phyloP scores from a whole-genome alignment of 2,888 invertebrate species.

The Carpatolechia fugitivella region DNA sequence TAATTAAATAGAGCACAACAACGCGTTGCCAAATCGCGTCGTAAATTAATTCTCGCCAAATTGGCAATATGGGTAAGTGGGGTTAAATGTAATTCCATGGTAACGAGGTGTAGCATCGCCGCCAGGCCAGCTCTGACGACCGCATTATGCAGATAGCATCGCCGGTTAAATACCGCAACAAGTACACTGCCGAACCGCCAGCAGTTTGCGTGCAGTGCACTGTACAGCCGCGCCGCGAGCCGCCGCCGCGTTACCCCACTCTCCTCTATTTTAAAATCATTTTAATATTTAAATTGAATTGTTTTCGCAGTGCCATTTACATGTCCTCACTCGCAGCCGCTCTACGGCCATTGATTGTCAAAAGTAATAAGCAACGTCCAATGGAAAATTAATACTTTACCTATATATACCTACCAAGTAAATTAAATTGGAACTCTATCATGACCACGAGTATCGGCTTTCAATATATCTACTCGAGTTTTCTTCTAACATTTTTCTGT shows the following conservation, averaged over 20 bases:
- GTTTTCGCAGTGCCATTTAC: conserved; percentile 3
- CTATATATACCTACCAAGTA: background rate
- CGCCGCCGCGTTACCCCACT: too few relatives aligned
- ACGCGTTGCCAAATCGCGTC: conserved; percentile 31
- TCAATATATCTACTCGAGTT: background rate
- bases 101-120: conserved; percentile 53
- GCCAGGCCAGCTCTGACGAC: conserved; percentile 50
- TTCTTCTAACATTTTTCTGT: background rate
- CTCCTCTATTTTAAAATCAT: conserved; percentile 8
- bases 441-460: background rate
- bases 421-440: conserved; percentile 1
- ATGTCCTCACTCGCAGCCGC: background rate
- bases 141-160: conserved; percentile 73
- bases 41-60: conserved; percentile 52
- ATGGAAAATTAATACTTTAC: background rate
- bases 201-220: conserved; percentile 22
- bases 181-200: conserved; percentile 54
- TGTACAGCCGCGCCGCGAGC: background rate
- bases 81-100: conserved; percentile 67
- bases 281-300: conserved; percentile 17
- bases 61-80: conserved; percentile 48
- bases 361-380: conserved; percentile 1
- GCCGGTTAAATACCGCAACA: conserved; percentile 72
- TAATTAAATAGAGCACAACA: conserved; percentile 17
- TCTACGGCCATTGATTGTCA: conserved; percentile 6